Conservation (phyloP, 1,140 invertebrate species). For the Cecropterus lyciades region DNA sequence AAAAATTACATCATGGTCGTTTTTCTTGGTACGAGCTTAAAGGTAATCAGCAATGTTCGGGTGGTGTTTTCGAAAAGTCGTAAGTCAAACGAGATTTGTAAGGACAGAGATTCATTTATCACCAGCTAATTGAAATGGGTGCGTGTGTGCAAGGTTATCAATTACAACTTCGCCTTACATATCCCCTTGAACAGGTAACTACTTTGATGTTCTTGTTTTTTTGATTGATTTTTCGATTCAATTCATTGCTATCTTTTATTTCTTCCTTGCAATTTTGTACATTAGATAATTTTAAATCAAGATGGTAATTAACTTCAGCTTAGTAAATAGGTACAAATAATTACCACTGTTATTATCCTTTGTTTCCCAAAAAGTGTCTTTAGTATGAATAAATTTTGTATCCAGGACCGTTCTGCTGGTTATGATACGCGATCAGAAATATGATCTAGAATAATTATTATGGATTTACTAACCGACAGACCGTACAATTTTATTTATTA, state of each 20-base stretch:
- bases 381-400: no score
- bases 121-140: constrained; percentile 26
- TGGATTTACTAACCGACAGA: not conserved
- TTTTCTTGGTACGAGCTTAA: constrained; percentile 7
- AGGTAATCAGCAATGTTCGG: constrained; percentile 24
- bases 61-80: constrained; percentile 16
- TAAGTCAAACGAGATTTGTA: constrained; percentile 31
- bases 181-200: constrained; percentile 6
- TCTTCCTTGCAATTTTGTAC: no score
- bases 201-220: not conserved
- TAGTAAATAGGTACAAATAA: no score
- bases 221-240: not conserved
- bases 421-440: not conserved
- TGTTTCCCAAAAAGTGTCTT: no score
- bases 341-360: no score
- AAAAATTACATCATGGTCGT: constrained; percentile 19
- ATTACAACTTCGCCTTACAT: constrained; percentile 10
- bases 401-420: no score
- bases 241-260: not conserved
- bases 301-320: no score
- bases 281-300: no score
- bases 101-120: constrained; percentile 26
- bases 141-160: constrained; percentile 25
- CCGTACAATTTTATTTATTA: constrained; percentile 21
- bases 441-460: not conserved